Evolutionary conservation across 2,113 vertebrate species (phyloP), one percentile per base, ranked within the genome.

Genomic region (Gorsachius goisagi): DNA sequence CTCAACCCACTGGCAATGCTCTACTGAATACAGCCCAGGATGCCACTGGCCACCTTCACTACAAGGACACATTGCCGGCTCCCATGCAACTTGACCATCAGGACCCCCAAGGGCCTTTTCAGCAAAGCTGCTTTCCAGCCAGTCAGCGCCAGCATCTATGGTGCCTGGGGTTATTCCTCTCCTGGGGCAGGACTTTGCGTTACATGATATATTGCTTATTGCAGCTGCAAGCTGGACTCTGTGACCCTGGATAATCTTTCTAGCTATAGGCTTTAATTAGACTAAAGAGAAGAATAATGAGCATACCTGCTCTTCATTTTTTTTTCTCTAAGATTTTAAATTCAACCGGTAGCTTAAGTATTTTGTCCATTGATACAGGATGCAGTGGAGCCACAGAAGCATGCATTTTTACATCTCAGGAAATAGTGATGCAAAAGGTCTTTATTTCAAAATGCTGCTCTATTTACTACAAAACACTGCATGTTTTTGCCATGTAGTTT

Each of bases 1-100:
- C n/a, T 44, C 1, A 0, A 23, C 30, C n/a, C 17, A 18, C n/a
- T 67, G 62, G 32, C 26, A 33, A 0, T 22, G 13, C 47, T 56
- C 12, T 50, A 12, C 49, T 8, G 10, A 44, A 20, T 14, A 39
- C 39, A 67, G 19, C 53, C 30, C 18, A 16, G 19, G 35, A 21
- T 53, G 59, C 55, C 2, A 1, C 13, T 71, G 24, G 14, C 53
- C 14, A 9, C 6, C 47, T 56, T 60, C 2, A 12, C 41, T 79
- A 9, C 47, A 18, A 52, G 73, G 80, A 30, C 27, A 22, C 13
- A 1, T 56, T 30, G 3, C 13, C 59, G 50, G 20, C 37, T 26
- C 32, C 5, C 3, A 17, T 58, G 35, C 44, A 26, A 4, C 39
- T 79, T 56, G n/a, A 50, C n/a, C 53, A 28, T 6, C 71, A 77